Conservation (phyloP, 2,797 vertebrate genomes). For the Anguilla pacifica region DNA sequence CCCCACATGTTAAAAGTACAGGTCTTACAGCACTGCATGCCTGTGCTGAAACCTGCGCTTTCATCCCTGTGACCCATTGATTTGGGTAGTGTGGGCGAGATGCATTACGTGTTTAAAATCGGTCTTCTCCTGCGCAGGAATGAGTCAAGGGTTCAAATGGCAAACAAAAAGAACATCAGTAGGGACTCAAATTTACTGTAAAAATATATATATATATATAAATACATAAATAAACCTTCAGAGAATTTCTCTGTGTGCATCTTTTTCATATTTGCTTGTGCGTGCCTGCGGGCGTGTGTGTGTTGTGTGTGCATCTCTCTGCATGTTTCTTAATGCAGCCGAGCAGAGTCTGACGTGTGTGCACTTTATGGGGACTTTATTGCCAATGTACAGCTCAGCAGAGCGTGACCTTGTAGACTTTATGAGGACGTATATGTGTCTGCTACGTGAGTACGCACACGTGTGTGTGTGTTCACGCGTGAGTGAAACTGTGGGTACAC, state of each 20-base stretch:
- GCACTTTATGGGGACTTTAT: too few species aligned
- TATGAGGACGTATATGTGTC: neutral
- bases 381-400: neutral
- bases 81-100: constrained; percentile 26
- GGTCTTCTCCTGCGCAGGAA: constrained; percentile 47
- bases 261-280: neutral
- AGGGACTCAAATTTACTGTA: constrained; percentile 15
- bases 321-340: neutral
- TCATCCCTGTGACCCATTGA: constrained; percentile 51
- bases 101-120: constrained; percentile 45
- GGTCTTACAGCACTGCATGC: neutral
- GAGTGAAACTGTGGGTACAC: neutral
- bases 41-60: constrained; percentile 44
- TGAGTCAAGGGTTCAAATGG: neutral
- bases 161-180: neutral
- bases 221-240: neutral
- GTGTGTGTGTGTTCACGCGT: neutral
- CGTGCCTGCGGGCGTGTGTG: neutral
- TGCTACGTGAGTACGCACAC: neutral
- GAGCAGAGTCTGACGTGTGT: neutral
- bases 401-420: too few species aligned
- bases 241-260: neutral
- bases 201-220: constrained; percentile 4
- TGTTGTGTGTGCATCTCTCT: neutral
- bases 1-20: neutral